A percentile compares a stretch with the other conserved stretches of the same genome.
phyloP scores from a whole-genome alignment of 2,888 invertebrate species.

The Serrognathus titanus region DNA sequence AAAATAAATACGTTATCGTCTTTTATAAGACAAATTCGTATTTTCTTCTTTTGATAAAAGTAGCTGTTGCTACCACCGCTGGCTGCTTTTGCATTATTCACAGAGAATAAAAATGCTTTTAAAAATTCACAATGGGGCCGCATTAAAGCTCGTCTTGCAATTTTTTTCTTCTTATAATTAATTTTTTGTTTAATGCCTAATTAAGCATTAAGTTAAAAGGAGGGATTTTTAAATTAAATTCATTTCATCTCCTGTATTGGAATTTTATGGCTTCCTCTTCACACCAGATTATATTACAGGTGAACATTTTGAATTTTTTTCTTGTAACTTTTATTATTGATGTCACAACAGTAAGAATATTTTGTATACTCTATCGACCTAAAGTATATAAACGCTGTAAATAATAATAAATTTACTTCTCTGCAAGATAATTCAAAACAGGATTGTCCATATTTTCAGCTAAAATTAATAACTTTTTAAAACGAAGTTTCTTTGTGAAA shows the following conservation, averaged over 20 bases:
- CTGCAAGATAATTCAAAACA: too few species aligned
- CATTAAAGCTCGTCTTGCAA: slow-evolving; percentile 6
- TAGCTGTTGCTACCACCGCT: neutral
- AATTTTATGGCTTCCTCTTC: too few species aligned
- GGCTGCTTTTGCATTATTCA: slow-evolving; percentile 38
- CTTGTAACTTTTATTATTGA: too few species aligned
- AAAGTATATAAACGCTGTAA: too few species aligned
- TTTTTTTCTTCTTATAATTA: slow-evolving; percentile 9
- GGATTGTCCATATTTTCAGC: too few species aligned
- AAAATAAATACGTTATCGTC: slow-evolving; percentile 42
- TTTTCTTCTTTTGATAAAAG: slow-evolving; percentile 31
- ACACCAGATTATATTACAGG: too few species aligned
- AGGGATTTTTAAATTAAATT: slow-evolving; percentile 10
- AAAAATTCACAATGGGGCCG: slow-evolving; percentile 35
- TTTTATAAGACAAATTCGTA: slow-evolving; percentile 35
- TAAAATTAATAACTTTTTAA: too few species aligned
- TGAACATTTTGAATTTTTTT: too few species aligned
- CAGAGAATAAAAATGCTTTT: slow-evolving; percentile 36
- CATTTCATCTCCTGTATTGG: neutral
- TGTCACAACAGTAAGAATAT: too few species aligned
- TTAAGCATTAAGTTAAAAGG: slow-evolving; percentile 15
- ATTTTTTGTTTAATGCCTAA: slow-evolving; percentile 9
- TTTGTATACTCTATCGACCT: too few species aligned
- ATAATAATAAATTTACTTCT: too few species aligned
- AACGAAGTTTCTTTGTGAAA: too few species aligned